Conservation (phyloP, 2,797 vertebrate genomes). For the Hapalemur alaotrensis region DNA sequence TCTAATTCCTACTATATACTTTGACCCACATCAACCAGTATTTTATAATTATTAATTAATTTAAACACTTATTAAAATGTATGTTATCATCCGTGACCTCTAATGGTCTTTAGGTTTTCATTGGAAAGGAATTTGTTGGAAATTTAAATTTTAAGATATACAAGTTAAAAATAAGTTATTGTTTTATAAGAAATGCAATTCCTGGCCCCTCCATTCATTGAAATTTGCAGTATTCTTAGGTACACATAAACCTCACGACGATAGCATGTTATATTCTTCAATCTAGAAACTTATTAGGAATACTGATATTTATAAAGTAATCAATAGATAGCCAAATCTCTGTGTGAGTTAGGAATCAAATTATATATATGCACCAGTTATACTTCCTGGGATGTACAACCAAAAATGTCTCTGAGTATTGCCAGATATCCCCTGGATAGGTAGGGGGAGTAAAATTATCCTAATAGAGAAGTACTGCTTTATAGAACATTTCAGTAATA, state of each 20-base stretch:
- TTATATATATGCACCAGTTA: background rate
- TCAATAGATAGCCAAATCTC: background rate
- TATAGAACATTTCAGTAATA: background rate
- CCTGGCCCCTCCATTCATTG: background rate
- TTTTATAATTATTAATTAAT: background rate
- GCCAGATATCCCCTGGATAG: background rate
- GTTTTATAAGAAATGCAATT: background rate
- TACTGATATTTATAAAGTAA: background rate
- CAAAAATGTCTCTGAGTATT: background rate
- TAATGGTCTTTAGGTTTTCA: background rate
- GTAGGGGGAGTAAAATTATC: background rate
- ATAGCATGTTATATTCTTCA: background rate
- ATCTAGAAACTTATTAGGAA: background rate
- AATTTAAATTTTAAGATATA: background rate
- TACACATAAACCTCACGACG: background rate
- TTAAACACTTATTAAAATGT: background rate
- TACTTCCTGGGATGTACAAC: background rate
- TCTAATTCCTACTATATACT: background rate
- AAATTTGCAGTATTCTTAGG: background rate
- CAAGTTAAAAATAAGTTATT: background rate
- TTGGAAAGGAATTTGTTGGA: background rate
- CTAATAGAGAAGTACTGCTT: background rate
- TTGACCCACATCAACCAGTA: background rate
- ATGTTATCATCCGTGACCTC: no score
- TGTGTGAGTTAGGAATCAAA: background rate